These are phyloP conservation scores for Brevimyrus niger DNA, from an alignment of 2,113 vertebrate genomes.

Conservation along the genomic window DNA sequence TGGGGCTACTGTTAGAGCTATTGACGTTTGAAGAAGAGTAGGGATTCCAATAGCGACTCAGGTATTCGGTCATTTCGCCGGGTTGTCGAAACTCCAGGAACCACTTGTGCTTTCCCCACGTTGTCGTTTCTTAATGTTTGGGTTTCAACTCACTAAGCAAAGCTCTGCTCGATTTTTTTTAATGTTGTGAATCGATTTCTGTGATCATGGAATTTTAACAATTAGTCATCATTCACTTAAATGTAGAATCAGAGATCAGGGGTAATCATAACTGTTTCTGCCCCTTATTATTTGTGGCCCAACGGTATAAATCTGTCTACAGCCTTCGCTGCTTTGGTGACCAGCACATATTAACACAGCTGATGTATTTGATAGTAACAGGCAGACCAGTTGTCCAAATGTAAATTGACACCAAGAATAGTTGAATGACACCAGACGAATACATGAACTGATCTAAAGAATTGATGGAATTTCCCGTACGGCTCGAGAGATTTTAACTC, in stretches of 20 bases:
- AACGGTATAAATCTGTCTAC: neutral
- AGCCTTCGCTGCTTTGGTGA: neutral
- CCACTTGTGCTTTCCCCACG: slow-evolving; percentile 11
- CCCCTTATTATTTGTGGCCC: neutral
- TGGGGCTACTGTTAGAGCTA: slow-evolving; percentile 21
- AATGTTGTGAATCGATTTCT: neutral
- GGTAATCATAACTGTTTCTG: neutral
- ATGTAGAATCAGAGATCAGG: neutral
- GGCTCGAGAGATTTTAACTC: neutral
- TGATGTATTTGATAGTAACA: neutral
- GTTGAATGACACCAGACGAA: too few species aligned
- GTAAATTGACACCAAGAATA: neutral
- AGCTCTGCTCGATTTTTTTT: neutral
- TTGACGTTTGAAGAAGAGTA: slow-evolving; percentile 38
- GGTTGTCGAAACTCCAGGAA: slow-evolving; percentile 30
- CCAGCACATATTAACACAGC: neutral
- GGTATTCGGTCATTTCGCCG: slow-evolving; percentile 35
- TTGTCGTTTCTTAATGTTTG: slow-evolving; percentile 6
- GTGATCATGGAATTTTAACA: neutral
- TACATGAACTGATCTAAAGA: neutral
- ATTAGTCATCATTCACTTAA: neutral
- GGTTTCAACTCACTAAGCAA: neutral
- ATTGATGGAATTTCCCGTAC: neutral
- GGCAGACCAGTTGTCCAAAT: neutral
- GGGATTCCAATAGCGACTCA: slow-evolving; percentile 27